phyloP scores from a whole-genome alignment of 2,888 invertebrate genomes.

The Pristionchus exspectatus region DNA sequence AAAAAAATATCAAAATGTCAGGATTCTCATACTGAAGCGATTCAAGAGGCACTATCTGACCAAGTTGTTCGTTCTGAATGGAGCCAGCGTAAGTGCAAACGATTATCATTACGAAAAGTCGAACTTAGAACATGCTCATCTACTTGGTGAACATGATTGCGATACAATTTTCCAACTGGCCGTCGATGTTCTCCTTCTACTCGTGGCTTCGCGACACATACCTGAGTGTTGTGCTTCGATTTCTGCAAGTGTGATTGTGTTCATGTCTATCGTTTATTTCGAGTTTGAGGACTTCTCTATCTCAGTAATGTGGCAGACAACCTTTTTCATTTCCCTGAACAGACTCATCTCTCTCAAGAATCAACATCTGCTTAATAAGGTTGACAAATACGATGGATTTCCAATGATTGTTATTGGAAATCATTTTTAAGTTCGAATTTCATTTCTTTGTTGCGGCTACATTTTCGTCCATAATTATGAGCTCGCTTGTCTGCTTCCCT shows the following conservation, averaged over 20 bases:
- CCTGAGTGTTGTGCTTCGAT: background rate
- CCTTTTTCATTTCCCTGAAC: background rate
- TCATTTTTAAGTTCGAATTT: background rate
- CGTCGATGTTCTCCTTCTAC: background rate
- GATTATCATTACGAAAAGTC: background rate
- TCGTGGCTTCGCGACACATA: background rate
- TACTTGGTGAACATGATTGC: background rate
- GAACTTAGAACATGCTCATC: background rate
- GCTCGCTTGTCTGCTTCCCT: background rate
- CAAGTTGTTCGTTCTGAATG: background rate
- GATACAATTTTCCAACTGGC: background rate
- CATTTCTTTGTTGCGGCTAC: background rate
- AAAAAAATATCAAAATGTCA: background rate
- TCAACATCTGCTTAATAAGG: background rate
- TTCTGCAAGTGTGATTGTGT: background rate
- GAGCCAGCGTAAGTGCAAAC: background rate
- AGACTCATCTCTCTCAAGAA: background rate
- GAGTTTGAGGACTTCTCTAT: background rate
- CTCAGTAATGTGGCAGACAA: conserved; percentile 12
- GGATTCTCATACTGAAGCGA: background rate
- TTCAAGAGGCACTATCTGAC: background rate
- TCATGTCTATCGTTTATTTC: background rate
- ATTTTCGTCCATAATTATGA: background rate
- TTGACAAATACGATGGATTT: background rate
- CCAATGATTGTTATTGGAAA: background rate